A percentile compares a stretch with the other conserved stretches of the same genome.
phyloP scores from a whole-genome alignment of 2,888 invertebrate genomes.

The Zaprionus lineosus region DNA sequence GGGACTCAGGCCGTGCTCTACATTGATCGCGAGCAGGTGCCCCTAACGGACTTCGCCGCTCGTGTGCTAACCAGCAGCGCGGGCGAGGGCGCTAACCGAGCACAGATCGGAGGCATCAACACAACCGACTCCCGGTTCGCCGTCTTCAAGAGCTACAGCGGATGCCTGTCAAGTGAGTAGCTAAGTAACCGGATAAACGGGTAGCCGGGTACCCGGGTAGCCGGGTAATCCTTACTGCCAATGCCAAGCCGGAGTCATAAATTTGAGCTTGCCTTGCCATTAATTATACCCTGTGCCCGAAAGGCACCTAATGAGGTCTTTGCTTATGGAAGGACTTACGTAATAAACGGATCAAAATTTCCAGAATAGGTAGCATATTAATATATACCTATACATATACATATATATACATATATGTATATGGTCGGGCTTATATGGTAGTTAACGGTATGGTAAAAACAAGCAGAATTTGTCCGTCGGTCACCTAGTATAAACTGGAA shows the following conservation, averaged over 20 bases:
- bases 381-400: no score
- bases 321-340: no score
- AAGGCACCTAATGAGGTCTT: no score
- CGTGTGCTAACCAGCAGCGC: slow-evolving; percentile 87
- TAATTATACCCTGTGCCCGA: slow-evolving; percentile 32
- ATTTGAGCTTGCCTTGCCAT: slow-evolving; percentile 53
- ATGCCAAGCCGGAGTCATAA: slow-evolving; percentile 39
- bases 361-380: no score
- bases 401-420: no score
- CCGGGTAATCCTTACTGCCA: slow-evolving; percentile 4
- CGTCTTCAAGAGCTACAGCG: slow-evolving; percentile 93
- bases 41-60: slow-evolving; percentile 87
- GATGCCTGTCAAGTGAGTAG: slow-evolving; percentile 93
- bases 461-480: no score
- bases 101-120: slow-evolving; percentile 93
- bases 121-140: slow-evolving; percentile 92
- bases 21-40: slow-evolving; percentile 90
- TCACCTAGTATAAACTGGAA: no score
- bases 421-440: no score
- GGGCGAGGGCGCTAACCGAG: slow-evolving; percentile 90
- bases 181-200: slow-evolving; percentile 41
- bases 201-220: neutral
- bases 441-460: no score
- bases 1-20: slow-evolving; percentile 88
- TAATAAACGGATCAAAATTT: no score